Base-by-base conservation (phyloP, 2,888 invertebrate species). In the Drosophila cognata region DNA sequence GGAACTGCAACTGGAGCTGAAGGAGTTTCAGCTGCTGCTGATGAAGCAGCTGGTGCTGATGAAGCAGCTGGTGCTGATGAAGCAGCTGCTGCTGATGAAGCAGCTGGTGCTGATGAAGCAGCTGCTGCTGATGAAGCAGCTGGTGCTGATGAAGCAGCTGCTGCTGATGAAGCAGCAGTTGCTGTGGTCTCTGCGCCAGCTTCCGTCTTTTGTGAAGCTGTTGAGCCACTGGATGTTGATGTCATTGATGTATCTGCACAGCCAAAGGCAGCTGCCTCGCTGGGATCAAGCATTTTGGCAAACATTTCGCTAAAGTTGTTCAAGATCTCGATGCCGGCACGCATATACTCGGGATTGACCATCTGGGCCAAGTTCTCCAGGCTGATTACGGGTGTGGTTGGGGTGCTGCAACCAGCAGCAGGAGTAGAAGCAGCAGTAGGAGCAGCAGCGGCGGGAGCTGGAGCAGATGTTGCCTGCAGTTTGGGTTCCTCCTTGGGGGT, bases 221-320 rank as follows among this genome's bases (percentile, higher is more conserved):
- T 16, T 0, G 77, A 77, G 29, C 6, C 31, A 48, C 11, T 41
- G 7, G 81, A 67, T 46, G 46, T 8, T 8, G 46, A 46, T 2
- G 51, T 25, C 72, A 72, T 68, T 18, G 82, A 68, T 0, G 58
- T 67, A 10, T 75, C 82, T 11, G 68, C 58, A 46, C 53, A 66
- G 3, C 81, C 77, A 46, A 77, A 76, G 13, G 81, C 62, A 50
- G 77, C 81, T 35, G 65, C 62, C 33, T 90, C 91, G 52, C 81
- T 74, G 4, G 93, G 92, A 76, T 92, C 93, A 29, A 93, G 81
- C 76, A 93, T 91, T 79, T 92, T 93, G 43, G 91, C 90, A 60
- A 93, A 92, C 91, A 93, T 92, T 78, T 92, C 92, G 57, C 91
- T 92, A 41, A 93, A 93, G 67, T 92, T 93, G 55, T 91, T 93